Evolutionary conservation across 2,888 invertebrate genomes (phyloP).

Genomic region (Sericinus montela): DNA sequence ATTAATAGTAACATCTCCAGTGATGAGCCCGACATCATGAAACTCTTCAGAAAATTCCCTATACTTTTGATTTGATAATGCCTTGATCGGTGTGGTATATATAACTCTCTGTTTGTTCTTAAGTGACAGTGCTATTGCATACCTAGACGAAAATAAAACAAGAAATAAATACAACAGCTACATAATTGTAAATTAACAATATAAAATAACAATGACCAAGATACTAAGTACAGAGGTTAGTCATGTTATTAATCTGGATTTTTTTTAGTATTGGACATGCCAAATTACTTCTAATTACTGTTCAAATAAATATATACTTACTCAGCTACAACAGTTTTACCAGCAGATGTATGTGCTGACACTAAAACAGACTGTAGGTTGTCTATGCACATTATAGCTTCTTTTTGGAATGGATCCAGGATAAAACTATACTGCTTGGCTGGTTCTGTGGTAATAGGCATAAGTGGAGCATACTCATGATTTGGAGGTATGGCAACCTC

Average conservation of each 20-base stretch:
- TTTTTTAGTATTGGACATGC: no score
- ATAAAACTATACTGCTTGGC: slow-evolving; percentile 96
- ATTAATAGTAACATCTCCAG: slow-evolving; percentile 99
- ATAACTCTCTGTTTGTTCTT: slow-evolving; percentile 98
- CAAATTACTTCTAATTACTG: no score
- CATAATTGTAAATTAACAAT: no score
- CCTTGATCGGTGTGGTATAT: slow-evolving; percentile 99
- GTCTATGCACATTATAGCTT: slow-evolving; percentile 97
- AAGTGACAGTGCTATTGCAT: slow-evolving; percentile 96
- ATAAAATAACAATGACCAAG: no score
- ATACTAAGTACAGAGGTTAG: no score
- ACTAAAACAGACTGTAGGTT: slow-evolving; percentile 99
- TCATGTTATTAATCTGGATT: no score
- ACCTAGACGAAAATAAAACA: slow-evolving; percentile 66
- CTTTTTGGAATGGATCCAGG: slow-evolving; percentile 98
- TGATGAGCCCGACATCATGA: slow-evolving; percentile 98
- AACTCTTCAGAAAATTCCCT: slow-evolving; percentile 98
- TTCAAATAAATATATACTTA: slow-evolving; percentile 82
- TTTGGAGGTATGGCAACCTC: slow-evolving; percentile 97
- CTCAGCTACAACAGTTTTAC: slow-evolving; percentile 99
- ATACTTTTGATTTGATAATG: slow-evolving; percentile 99
- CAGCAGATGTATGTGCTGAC: slow-evolving; percentile 99
- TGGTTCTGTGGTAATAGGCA: slow-evolving; percentile 82
- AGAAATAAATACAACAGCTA: not conserved
- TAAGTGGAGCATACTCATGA: slow-evolving; percentile 84